Conservation (phyloP, 1,140 invertebrate species). For the Aphaenogaster floridana region DNA sequence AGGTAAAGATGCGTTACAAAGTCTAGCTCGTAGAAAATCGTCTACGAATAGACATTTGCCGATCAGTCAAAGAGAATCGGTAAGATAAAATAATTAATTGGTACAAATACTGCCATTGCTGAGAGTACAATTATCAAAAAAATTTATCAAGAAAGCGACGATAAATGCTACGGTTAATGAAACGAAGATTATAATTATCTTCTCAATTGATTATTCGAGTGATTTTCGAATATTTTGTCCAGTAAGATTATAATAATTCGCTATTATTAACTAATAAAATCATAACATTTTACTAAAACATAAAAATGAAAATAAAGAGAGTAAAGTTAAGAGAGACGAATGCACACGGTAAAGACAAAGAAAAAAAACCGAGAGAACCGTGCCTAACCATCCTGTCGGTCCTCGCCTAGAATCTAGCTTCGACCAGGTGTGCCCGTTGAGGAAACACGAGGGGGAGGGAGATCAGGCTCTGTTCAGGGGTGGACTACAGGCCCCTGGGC, state of each 20-base stretch:
- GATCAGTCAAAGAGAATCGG: slow-evolving; percentile 10
- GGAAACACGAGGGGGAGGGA: slow-evolving; percentile 61
- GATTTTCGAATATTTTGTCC: neutral
- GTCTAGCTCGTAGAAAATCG: slow-evolving; percentile 1
- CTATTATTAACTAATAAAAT: neutral
- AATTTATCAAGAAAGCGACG: neutral
- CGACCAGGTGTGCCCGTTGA: slow-evolving; percentile 73
- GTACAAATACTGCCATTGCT: neutral
- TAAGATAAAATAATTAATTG: slow-evolving; percentile 10
- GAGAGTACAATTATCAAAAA: neutral
- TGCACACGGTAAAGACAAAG: slow-evolving; percentile 22
- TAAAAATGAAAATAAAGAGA: neutral
- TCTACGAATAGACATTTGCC: neutral
- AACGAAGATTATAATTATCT: neutral
- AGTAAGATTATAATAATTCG: neutral
- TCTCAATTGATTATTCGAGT: neutral
- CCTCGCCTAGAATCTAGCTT: slow-evolving; percentile 64
- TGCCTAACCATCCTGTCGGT: slow-evolving; percentile 50
- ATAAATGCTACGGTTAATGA: neutral
- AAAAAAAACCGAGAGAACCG: slow-evolving; percentile 1
- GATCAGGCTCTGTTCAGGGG: slow-evolving; percentile 60
- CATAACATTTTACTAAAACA: neutral
- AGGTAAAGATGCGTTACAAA: neutral
- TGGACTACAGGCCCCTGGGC: slow-evolving; percentile 39
- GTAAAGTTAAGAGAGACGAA: neutral